Conservation (phyloP, 2,113 vertebrate species). For the Morone chrysops region DNA sequence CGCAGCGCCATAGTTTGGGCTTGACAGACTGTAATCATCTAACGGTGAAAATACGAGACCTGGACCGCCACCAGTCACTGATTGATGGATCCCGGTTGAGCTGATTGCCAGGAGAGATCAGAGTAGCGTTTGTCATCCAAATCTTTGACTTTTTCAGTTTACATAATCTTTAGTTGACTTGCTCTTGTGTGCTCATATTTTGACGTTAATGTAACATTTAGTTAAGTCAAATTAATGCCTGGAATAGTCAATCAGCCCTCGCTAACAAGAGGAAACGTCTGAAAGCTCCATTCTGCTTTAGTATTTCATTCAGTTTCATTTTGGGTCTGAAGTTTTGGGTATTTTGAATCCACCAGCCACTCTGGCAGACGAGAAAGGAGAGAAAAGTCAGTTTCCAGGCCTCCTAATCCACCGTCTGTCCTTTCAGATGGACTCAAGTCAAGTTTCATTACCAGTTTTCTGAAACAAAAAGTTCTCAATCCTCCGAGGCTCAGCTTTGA, state of each 20-base stretch:
- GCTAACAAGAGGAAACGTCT: too few relatives aligned
- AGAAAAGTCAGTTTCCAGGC: neutral
- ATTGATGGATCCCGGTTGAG: neutral
- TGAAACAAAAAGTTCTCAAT: neutral
- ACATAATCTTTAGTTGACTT: too few relatives aligned
- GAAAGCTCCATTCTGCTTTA: too few relatives aligned
- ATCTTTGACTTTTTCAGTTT: neutral
- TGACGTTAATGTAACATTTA: neutral
- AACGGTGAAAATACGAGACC: neutral
- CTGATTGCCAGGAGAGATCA: neutral
- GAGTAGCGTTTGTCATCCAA: neutral
- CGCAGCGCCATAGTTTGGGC: neutral
- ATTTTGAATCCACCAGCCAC: too few relatives aligned
- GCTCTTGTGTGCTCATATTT: neutral
- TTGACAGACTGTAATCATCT: slow-evolving; percentile 12
- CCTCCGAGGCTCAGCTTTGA: too few relatives aligned
- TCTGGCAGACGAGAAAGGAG: neutral
- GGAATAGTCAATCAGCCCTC: too few relatives aligned
- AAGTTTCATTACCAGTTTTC: neutral
- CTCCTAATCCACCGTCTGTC: too few relatives aligned
- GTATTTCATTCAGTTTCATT: neutral
- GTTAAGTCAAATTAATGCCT: neutral
- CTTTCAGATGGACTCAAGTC: neutral
- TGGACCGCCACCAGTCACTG: slow-evolving; percentile 6
- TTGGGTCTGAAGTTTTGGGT: neutral